Evolutionary conservation across 1,140 invertebrate genomes (phyloP).

Genomic region (Acromyrmex heyeri): DNA sequence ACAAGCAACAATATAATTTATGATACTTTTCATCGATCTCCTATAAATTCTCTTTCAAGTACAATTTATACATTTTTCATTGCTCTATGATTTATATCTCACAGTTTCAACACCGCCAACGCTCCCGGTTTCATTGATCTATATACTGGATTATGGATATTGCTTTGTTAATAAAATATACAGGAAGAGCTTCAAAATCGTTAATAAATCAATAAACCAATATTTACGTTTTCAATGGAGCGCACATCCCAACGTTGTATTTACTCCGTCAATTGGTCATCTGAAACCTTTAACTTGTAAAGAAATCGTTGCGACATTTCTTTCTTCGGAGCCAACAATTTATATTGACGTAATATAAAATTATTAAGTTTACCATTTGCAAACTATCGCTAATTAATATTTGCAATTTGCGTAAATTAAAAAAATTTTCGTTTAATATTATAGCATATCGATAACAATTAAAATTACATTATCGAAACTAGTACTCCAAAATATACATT

Average conservation of each 20-base stretch:
- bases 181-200: conserved; percentile 75
- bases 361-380: neutral
- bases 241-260: conserved; percentile 71
- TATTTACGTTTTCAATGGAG: conserved; percentile 80
- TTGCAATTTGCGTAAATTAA: neutral
- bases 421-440: neutral
- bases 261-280: conserved; percentile 79
- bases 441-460: neutral
- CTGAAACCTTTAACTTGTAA: conserved; percentile 71
- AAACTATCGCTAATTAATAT: neutral
- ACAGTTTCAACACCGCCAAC: neutral
- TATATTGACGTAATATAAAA: conserved; percentile 70
- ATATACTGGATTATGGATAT: conserved; percentile 76
- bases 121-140: conserved; percentile 50
- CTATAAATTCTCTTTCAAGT: neutral
- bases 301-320: conserved; percentile 76
- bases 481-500: too few species aligned
- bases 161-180: conserved; percentile 78
- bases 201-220: conserved; percentile 75
- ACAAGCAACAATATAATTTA: conserved; percentile 10
- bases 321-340: conserved; percentile 66
- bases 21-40: neutral
- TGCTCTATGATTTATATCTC: conserved; percentile 7
- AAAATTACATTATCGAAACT: neutral
- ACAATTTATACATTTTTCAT: conserved; percentile 5